Evolutionary conservation across 1,140 invertebrate species (phyloP).

Genomic region (Pentalonia nigronervosa): DNA sequence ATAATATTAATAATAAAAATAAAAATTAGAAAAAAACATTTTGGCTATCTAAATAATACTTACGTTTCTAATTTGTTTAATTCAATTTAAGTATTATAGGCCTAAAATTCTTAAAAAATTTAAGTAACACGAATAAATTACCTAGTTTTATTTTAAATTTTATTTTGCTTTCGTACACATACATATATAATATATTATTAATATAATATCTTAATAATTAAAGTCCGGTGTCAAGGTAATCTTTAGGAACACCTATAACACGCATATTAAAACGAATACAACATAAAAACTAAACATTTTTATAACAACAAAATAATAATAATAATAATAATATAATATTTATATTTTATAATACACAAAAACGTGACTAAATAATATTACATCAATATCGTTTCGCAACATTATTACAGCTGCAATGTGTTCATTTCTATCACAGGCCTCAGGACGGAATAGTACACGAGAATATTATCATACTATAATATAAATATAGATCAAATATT

Average conservation of each 20-base stretch:
- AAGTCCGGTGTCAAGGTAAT: slow-evolving; percentile 40
- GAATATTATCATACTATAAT: background rate
- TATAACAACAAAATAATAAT: slow-evolving; percentile 47
- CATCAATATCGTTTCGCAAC: slow-evolving; percentile 27
- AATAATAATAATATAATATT: slow-evolving; percentile 3
- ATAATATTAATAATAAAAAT: background rate
- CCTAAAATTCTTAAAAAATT: slow-evolving; percentile 10
- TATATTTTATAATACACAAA: slow-evolving; percentile 26
- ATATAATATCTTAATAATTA: background rate
- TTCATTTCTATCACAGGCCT: slow-evolving; percentile 51
- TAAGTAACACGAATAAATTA: slow-evolving; percentile 34
- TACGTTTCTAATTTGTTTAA: slow-evolving; percentile 40
- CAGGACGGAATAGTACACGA: slow-evolving; percentile 52
- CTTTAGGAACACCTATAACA: slow-evolving; percentile 48
- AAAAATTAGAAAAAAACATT: slow-evolving; percentile 3
- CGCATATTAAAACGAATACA: background rate
- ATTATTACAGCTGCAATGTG: background rate
- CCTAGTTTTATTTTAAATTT: slow-evolving; percentile 10
- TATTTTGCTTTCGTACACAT: background rate
- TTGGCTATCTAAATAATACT: slow-evolving; percentile 30
- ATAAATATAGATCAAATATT: background rate
- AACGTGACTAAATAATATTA: background rate
- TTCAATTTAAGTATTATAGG: slow-evolving; percentile 8
- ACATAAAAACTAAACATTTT: slow-evolving; percentile 20
- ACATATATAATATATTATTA: background rate